phyloP scores from a whole-genome alignment of 2,797 vertebrate genomes.

The Uromys caudimaculatus region DNA sequence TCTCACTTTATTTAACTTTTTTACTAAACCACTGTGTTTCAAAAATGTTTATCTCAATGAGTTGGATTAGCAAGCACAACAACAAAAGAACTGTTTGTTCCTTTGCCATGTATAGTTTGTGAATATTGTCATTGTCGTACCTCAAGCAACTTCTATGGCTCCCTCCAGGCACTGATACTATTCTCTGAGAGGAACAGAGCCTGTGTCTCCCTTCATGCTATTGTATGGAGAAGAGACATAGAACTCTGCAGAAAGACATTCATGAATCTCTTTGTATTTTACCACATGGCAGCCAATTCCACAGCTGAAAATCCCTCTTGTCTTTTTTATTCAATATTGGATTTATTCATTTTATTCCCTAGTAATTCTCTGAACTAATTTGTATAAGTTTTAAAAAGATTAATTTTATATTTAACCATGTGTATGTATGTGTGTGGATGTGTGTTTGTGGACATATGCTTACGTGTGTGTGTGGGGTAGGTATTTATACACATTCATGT shows the following conservation, averaged over 20 bases:
- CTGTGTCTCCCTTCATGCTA: background rate
- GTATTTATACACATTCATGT: background rate
- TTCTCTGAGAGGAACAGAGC: background rate
- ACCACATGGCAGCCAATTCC: background rate
- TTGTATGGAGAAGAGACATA: background rate
- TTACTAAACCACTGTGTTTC: background rate
- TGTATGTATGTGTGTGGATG: background rate
- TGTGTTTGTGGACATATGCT: background rate
- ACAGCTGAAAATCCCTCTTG: background rate
- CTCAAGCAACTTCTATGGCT: background rate
- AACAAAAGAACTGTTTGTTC: background rate
- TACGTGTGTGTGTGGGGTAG: background rate
- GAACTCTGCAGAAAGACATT: background rate
- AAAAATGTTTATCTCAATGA: background rate
- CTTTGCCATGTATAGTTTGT: background rate
- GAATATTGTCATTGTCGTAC: background rate
- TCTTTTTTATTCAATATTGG: background rate
- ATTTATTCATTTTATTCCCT: background rate
- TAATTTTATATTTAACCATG: too few species aligned
- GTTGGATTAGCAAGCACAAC: background rate
- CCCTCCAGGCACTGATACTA: background rate
- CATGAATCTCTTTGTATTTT: background rate
- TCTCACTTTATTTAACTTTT: background rate
- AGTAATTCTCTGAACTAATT: background rate
- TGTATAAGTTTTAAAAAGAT: background rate